Evolutionary conservation across 2,888 invertebrate genomes (phyloP).

Genomic region (Ophioninae sp.): DNA sequence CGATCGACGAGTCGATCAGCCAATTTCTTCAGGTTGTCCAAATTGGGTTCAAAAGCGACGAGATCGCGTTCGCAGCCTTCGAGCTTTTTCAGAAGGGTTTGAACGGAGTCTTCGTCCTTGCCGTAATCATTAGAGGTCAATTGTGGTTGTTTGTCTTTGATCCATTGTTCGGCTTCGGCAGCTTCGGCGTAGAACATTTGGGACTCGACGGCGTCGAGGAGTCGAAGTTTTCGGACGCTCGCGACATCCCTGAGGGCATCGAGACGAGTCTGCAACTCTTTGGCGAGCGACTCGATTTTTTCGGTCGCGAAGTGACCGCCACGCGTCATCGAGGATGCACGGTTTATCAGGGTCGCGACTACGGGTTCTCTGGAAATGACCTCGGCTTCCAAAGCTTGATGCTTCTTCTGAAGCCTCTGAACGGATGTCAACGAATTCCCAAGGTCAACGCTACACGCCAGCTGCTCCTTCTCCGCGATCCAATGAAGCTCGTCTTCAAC

Average conservation of each 20-base stretch:
- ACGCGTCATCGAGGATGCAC: constrained; percentile 90
- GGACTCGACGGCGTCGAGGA: constrained; percentile 91
- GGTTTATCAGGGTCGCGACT: constrained; percentile 87
- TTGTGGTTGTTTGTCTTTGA: constrained; percentile 90
- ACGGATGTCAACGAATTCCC: constrained; percentile 88
- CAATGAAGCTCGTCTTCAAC: constrained; percentile 96
- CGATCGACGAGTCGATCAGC: constrained; percentile 87
- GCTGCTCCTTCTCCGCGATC: constrained; percentile 89
- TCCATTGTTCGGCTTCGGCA: constrained; percentile 96
- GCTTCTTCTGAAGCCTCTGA: constrained; percentile 95
- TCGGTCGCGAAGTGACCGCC: constrained; percentile 93
- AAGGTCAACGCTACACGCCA: constrained; percentile 88
- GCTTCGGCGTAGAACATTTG: constrained; percentile 95
- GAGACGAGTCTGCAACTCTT: constrained; percentile 87
- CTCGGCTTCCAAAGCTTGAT: constrained; percentile 95
- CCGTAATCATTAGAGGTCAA: constrained; percentile 91
- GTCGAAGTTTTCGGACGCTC: constrained; percentile 86
- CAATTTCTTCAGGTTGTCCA: constrained; percentile 87
- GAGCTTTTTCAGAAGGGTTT: constrained; percentile 90
- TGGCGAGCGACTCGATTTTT: constrained; percentile 87
- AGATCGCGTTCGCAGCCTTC: constrained; percentile 93
- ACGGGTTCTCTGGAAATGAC: constrained; percentile 93
- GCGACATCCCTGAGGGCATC: constrained; percentile 88
- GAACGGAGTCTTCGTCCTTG: constrained; percentile 95
- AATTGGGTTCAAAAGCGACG: constrained; percentile 87